A percentile compares a stretch with the other conserved stretches of the same genome.
phyloP scores from a whole-genome alignment of 1,140 invertebrate genomes.

The Maniola jurtina region DNA sequence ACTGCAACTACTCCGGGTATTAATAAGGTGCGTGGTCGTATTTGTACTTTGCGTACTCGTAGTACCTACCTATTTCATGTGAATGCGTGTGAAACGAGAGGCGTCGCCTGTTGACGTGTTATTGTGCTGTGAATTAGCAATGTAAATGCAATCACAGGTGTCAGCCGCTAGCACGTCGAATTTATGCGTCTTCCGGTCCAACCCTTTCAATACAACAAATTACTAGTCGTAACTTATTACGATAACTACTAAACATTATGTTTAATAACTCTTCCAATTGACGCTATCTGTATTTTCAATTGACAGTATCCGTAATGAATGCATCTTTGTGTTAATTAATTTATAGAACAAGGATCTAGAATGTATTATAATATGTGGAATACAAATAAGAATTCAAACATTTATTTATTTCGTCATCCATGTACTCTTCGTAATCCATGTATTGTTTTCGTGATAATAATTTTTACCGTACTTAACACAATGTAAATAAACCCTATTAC shows the following conservation, averaged over 20 bases:
- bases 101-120: constrained; percentile 59
- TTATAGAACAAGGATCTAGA: background rate
- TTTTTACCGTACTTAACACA: too few species aligned
- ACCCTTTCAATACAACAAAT: constrained; percentile 58
- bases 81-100: constrained; percentile 45
- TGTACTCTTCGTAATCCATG: too few species aligned
- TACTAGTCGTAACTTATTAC: constrained; percentile 64
- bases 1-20: background rate
- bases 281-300: background rate
- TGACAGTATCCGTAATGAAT: background rate
- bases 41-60: background rate
- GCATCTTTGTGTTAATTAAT: background rate
- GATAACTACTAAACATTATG: constrained; percentile 34
- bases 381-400: too few species aligned
- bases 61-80: constrained; percentile 28
- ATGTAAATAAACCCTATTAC: too few species aligned
- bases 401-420: too few species aligned
- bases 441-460: too few species aligned
- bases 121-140: constrained; percentile 73
- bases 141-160: constrained; percentile 78
- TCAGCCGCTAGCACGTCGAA: constrained; percentile 69
- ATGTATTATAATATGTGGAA: too few species aligned
- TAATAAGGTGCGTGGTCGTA: background rate
- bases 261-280: background rate
- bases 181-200: constrained; percentile 72